phyloP scores from a whole-genome alignment of 35 echinoderm and acorn worm genomes.

The Apostichopus japonicus region DNA sequence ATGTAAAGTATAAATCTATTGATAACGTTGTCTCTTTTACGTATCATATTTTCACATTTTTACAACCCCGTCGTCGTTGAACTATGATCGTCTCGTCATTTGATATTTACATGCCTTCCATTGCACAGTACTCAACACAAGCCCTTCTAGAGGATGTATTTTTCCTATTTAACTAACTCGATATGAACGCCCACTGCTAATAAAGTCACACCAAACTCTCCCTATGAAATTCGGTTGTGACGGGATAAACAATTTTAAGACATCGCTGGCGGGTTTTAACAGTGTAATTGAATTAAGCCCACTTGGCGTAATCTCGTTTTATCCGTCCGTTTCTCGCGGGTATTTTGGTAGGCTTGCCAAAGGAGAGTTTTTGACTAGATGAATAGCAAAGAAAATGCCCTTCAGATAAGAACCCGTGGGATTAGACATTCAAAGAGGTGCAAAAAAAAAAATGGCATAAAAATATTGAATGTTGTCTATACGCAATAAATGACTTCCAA shows the following conservation, averaged over 20 bases:
- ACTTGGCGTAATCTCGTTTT: constrained; percentile 57
- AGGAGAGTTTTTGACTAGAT: neutral
- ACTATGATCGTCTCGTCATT: neutral
- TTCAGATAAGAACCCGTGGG: constrained; percentile 18
- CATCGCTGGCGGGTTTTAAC: constrained; percentile 31
- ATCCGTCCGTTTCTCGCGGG: constrained; percentile 40
- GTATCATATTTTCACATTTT: too few species aligned
- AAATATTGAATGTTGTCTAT: constrained; percentile 48
- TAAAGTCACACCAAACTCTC: neutral
- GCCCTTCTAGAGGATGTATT: neutral
- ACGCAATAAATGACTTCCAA: constrained; percentile 42
- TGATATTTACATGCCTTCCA: neutral
- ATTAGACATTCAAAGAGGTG: constrained; percentile 4
- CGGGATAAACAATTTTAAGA: constrained; percentile 58
- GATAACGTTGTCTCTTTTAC: too few species aligned
- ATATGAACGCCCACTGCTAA: constrained; percentile 31
- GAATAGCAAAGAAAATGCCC: constrained; percentile 54
- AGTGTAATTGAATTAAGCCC: constrained; percentile 59
- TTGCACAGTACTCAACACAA: neutral
- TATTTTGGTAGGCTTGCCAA: constrained; percentile 58
- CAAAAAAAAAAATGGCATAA: constrained; percentile 31
- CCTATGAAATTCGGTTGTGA: neutral
- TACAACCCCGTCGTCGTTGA: too few species aligned
- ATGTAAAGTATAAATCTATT: too few species aligned
- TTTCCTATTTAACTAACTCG: constrained; percentile 10